Evolutionary conservation across 2,113 vertebrate species (phyloP).

Genomic region (Carollia perspicillata): DNA sequence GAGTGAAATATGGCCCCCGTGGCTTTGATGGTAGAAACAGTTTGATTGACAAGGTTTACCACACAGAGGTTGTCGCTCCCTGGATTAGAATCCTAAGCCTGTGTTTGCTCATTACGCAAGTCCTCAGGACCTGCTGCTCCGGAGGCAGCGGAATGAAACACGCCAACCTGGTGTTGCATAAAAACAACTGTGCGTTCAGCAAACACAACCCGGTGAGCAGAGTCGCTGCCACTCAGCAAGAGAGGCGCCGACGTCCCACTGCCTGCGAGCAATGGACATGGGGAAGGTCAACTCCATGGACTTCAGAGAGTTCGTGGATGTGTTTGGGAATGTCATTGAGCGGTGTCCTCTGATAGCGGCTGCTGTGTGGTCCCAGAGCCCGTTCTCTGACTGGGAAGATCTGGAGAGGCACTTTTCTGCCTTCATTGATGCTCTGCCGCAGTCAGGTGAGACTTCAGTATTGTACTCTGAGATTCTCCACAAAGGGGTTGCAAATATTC

Average conservation of each 20-base stretch:
- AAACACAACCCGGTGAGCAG: background rate
- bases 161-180: background rate
- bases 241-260: rapidly evolving
- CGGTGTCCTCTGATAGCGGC: constrained; percentile 85
- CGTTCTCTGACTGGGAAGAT: constrained; percentile 77
- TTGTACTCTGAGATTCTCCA: background rate
- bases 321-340: constrained; percentile 88
- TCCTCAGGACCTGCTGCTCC: background rate
- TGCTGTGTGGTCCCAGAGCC: constrained; percentile 84
- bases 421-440: constrained; percentile 85
- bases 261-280: constrained; percentile 80
- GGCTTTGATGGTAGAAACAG: background rate
- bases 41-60: background rate
- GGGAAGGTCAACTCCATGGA: constrained; percentile 80
- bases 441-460: constrained; percentile 78
- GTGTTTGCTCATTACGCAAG: constrained; percentile 58
- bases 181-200: background rate
- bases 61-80: background rate
- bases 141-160: background rate
- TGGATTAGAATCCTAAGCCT: background rate
- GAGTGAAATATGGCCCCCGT: background rate
- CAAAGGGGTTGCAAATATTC: background rate
- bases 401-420: constrained; percentile 80
- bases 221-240: rapidly evolving
- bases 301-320: constrained; percentile 85